Evolutionary conservation across 2,888 invertebrate species (phyloP).

Genomic region (Phengaris arion): DNA sequence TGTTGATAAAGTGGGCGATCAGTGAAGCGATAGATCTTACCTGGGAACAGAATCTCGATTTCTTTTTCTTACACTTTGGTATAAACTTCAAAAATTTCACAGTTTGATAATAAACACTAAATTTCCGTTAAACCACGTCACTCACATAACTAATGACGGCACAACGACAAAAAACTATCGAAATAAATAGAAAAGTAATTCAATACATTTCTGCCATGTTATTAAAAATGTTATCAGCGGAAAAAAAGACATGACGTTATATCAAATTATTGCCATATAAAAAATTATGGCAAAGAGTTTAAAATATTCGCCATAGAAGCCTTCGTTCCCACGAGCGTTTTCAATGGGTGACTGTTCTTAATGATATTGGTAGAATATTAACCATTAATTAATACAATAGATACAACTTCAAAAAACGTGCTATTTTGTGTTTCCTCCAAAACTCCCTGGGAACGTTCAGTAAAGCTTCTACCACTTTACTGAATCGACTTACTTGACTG

Average conservation of each 20-base stretch:
- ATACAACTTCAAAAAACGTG: no score
- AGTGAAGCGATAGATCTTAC: constrained; percentile 57
- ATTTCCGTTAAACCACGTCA: constrained; percentile 70
- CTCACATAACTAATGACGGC: constrained; percentile 53
- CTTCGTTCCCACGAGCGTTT: no score
- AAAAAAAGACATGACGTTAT: not conserved
- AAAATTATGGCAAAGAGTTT: not conserved
- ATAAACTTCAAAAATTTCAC: constrained; percentile 31
- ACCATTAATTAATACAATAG: no score
- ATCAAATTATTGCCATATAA: constrained; percentile 10
- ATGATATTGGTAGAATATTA: no score
- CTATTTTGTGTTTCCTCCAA: no score
- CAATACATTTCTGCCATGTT: constrained; percentile 64
- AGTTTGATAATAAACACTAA: constrained; percentile 44
- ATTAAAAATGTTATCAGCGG: constrained; percentile 43
- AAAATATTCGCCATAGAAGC: not conserved
- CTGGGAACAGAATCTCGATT: constrained; percentile 47
- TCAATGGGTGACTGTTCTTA: no score
- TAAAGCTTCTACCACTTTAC: no score
- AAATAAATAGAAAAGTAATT: constrained; percentile 44
- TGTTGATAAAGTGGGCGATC: constrained; percentile 63
- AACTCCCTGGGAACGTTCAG: no score
- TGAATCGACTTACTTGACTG: no score
- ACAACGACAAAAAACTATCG: constrained; percentile 56
- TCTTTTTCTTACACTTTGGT: constrained; percentile 38